Evolutionary conservation across 2,797 vertebrate species (phyloP), one percentile per base, ranked within the genome.

Genomic region (Myotis daubentonii): DNA sequence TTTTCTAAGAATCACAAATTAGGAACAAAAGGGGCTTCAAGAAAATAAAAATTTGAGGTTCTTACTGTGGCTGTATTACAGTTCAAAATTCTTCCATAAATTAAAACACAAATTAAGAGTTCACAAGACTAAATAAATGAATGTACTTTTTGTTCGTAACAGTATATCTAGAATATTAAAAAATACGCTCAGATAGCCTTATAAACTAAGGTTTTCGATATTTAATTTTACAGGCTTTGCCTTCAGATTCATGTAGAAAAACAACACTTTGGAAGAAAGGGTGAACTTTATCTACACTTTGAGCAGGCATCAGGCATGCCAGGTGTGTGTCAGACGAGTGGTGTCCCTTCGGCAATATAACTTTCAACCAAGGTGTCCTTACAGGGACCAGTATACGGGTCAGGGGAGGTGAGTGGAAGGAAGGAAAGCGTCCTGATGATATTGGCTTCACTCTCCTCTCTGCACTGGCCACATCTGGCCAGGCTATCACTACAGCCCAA

Each of bases 1-100:
- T 87, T 87, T 93, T 60, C 74, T 95, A 82, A 79, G 70, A 65
- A 33, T 80, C 41, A 94, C 57, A 89, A 91, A 66, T 93, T 75
- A 79, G 44, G 89, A 85, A 57, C 57, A 96, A 91, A 91, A 55
- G 86, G 1, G 1, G 30, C 25, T 79, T 92, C 22, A 89, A 70
- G 66, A 84, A 89, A 96, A 74, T 62, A 60, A 89, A 83, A 87
- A 55, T 49, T 16, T 70, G 17, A 87, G 13, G 41, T 71, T 93
- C n/a, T 84, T 66, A 60, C 28, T 41, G 3, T 86, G 38, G 10
- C 53, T 78, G 55, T 60, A 85, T 85, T 72, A 78, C n/a, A 83
- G 91, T 47, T 80, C 55, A 82, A 71, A 75, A 70, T 36, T 57
- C 53, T 91, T 78, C 91, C 15, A 30, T 93, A 65, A 49, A 57